Evolutionary conservation across 1,140 invertebrate genomes (phyloP).

Genomic region (Hylyphantes graminicola): DNA sequence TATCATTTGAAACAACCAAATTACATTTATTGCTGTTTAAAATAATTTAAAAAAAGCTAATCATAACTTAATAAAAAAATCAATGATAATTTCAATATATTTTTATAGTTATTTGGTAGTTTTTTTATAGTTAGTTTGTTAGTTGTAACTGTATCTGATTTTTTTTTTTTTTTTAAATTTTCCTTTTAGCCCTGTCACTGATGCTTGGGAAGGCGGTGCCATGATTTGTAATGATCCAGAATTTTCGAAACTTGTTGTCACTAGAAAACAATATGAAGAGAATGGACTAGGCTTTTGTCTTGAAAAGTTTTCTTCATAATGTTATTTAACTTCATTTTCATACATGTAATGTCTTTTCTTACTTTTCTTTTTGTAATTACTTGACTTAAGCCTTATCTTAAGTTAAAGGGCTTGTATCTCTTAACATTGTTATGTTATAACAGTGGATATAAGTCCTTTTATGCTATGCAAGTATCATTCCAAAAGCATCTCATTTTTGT

Average conservation of each 20-base stretch:
- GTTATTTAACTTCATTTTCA: conserved; percentile 47
- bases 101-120: background rate
- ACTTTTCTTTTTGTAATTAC: background rate
- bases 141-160: background rate
- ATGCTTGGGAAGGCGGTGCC: conserved; percentile 89
- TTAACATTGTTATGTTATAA: no score
- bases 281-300: conserved; percentile 72
- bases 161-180: conserved; percentile 37
- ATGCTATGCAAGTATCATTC: no score
- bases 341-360: background rate
- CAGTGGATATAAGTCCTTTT: no score
- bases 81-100: no score
- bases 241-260: conserved; percentile 79
- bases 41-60: no score
- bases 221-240: conserved; percentile 78
- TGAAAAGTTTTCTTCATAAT: conserved; percentile 59
- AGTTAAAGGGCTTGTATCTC: no score
- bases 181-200: conserved; percentile 77
- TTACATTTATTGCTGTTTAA: no score
- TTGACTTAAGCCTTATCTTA: no score
- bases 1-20: no score
- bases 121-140: no score
- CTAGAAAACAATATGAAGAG: conserved; percentile 89
- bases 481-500: no score
- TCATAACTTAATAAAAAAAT: no score